Conservation (phyloP, 2,113 vertebrate species). For the Cairina moschata region DNA sequence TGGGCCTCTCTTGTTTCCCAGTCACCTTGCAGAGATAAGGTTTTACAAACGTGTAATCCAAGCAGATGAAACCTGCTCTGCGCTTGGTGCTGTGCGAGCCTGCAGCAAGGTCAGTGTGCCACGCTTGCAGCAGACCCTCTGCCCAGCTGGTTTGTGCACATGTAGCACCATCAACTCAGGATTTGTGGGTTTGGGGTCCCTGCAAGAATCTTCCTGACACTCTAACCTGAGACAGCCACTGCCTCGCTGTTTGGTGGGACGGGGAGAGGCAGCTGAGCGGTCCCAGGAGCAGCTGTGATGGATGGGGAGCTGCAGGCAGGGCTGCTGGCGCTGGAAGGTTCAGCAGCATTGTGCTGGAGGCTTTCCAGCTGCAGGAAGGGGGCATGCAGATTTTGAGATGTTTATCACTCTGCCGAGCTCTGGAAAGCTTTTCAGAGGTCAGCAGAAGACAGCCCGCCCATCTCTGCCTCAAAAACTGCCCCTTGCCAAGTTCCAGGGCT, state of each 20-base stretch:
- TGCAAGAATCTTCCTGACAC: not conserved
- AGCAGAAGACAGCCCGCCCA: not conserved
- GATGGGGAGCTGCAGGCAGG: not conserved
- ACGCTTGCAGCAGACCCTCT: not conserved
- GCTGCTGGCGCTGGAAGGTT: not conserved
- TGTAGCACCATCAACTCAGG: not conserved
- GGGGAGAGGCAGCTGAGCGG: not conserved
- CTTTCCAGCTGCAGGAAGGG: not conserved
- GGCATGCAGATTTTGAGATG: not conserved
- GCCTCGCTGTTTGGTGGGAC: rapidly evolving
- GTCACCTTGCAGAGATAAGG: not conserved
- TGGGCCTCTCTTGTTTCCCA: not conserved
- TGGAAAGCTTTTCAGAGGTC: not conserved
- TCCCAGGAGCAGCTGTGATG: not conserved
- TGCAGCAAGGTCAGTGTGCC: not conserved
- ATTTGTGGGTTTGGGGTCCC: not conserved
- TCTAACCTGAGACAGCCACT: not conserved
- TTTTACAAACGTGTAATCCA: not conserved
- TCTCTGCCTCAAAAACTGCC: not conserved
- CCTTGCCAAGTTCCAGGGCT: not conserved
- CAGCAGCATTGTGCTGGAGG: not conserved
- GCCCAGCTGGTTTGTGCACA: too few relatives aligned
- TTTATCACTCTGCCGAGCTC: not conserved
- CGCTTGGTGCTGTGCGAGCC: not conserved
- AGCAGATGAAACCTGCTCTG: not conserved